Evolutionary conservation across 2,888 invertebrate genomes (phyloP).

Genomic region (Chironomus riparius): DNA sequence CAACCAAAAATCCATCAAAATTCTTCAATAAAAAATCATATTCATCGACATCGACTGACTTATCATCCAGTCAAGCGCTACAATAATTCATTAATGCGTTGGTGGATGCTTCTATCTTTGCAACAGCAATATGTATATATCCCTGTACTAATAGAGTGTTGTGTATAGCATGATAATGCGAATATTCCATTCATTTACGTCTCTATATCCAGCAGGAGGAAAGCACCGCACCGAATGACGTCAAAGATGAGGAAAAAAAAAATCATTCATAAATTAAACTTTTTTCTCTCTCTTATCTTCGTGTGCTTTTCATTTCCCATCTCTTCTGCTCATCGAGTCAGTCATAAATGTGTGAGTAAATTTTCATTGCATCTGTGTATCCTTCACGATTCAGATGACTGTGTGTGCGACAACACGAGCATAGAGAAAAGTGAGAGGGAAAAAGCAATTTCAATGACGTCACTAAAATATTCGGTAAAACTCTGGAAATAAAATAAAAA

Average conservation of each 20-base stretch:
- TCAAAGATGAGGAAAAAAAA: conserved; percentile 1
- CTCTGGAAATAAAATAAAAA: not conserved
- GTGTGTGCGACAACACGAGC: not conserved
- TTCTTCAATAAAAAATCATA: no score
- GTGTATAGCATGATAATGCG: no score
- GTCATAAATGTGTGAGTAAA: not conserved
- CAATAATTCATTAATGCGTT: no score
- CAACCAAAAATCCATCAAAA: no score
- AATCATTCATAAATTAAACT: conserved; percentile 25
- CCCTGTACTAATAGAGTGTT: no score
- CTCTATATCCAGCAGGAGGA: no score
- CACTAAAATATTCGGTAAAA: not conserved
- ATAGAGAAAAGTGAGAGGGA: not conserved
- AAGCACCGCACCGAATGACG: not conserved
- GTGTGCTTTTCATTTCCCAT: not conserved
- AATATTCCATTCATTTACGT: no score
- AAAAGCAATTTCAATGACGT: not conserved
- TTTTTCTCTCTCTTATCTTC: not conserved
- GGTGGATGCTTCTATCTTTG: no score
- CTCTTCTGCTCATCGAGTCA: not conserved
- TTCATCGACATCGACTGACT: no score
- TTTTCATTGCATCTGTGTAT: not conserved
- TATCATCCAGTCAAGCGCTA: no score
- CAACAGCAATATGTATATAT: no score
- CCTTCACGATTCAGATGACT: no score